Evolutionary conservation across 2,888 invertebrate genomes (phyloP).

Genomic region (Margaritifera margaritifera): DNA sequence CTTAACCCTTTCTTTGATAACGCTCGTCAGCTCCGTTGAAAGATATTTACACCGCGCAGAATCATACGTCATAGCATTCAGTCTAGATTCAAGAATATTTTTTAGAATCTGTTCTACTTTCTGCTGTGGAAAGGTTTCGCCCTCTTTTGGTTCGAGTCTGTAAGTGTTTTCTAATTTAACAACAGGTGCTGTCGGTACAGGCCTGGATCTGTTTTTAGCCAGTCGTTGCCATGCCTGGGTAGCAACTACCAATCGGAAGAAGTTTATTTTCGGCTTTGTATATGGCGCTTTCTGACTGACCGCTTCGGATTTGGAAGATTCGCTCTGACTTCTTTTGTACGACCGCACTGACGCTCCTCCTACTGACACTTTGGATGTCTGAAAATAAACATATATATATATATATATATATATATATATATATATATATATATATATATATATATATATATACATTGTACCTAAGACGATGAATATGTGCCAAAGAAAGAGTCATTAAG

Average conservation of each 20-base stretch:
- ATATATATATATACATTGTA: too few species aligned
- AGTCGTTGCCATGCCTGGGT: conserved; percentile 57
- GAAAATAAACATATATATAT: conserved; percentile 11
- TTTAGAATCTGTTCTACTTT: conserved; percentile 49
- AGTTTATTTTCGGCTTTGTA: conserved; percentile 41
- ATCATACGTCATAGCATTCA: conserved; percentile 50
- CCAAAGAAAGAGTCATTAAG: too few species aligned
- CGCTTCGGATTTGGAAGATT: conserved; percentile 27
- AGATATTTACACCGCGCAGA: conserved; percentile 47
- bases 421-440: background rate
- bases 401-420: background rate
- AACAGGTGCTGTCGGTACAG: conserved; percentile 26
- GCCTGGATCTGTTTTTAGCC: conserved; percentile 37
- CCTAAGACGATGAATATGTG: too few species aligned
- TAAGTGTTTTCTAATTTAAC: conserved; percentile 59
- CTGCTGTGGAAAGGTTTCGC: conserved; percentile 41
- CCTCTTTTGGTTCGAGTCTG: conserved; percentile 52
- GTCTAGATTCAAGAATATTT: conserved; percentile 45
- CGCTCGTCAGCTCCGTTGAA: conserved; percentile 47
- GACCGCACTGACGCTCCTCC: conserved; percentile 4
- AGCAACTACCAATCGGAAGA: conserved; percentile 56
- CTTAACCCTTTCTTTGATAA: conserved; percentile 57
- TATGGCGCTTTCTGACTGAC: conserved; percentile 13
- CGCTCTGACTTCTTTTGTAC: conserved; percentile 14
- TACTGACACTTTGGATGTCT: conserved; percentile 25